These are phyloP conservation scores for Microcebus tavaratra DNA, from an alignment of 2,113 vertebrate species.

Conservation along the genomic window DNA sequence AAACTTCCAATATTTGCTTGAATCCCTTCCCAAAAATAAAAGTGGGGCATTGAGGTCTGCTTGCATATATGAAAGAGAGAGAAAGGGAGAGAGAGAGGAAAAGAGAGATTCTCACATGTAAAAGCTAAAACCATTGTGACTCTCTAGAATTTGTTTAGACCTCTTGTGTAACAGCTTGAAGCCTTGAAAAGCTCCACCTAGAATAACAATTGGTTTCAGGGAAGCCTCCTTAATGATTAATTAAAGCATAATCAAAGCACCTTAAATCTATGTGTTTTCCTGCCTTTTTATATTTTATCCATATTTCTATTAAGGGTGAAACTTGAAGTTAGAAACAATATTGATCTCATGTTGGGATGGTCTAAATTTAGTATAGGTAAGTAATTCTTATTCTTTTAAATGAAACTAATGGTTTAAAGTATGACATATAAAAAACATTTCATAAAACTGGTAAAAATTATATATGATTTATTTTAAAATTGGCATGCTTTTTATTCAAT, in stretches of 20 bases:
- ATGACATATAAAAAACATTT: background rate
- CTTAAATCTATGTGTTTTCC: background rate
- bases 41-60: background rate
- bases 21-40: background rate
- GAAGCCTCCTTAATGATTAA: background rate
- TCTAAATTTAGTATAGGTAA: background rate
- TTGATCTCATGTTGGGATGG: background rate
- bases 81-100: background rate
- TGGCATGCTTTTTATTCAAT: background rate
- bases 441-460: background rate
- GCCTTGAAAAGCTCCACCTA: background rate
- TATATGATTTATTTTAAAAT: conserved; percentile 20
- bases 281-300: background rate
- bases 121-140: background rate
- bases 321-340: background rate
- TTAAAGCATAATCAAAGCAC: background rate
- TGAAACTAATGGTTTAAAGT: background rate
- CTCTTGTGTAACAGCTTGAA: background rate
- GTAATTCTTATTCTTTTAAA: conserved; percentile 4
- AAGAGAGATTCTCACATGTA: background rate
- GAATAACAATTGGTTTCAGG: background rate
- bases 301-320: background rate
- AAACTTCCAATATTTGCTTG: background rate
- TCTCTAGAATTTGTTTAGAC: background rate
- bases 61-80: background rate